Evolutionary conservation across 2,797 vertebrate genomes (phyloP), one percentile per base, ranked within the genome.

Genomic region (Anisognathus igniventris): DNA sequence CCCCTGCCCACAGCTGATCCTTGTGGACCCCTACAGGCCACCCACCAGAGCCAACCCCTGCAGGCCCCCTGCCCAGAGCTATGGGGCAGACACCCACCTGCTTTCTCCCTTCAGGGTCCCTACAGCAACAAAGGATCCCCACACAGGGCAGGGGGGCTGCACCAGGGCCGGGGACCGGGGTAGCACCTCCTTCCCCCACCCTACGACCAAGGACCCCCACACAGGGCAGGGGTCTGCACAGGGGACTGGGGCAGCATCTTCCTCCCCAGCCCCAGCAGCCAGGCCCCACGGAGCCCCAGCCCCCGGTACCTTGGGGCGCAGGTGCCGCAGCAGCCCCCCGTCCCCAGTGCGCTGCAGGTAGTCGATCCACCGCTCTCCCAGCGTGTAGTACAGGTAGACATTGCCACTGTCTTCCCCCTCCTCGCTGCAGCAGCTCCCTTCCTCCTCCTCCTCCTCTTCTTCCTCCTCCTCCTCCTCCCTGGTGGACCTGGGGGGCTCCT

Each of bases 291-390:
- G 62, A 68, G 6, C 5, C 15, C 62, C 33, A 60, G 30, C 2
- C 11, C 8, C 12, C 0, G 25, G 61, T 64, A 97, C 96, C 96
- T 97, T 96, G 79, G 96, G 89, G 30, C 94, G 92, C 60, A 83
- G 48, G 5, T 95, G 95, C 9, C 83, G 93, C 44, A 96, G 70
- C 31, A 97, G 90, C 7, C 93, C 78, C 3, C 95, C 65, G 0
- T 95, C 94, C 61, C 94, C 95, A 0, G 92, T 95, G 20, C 95
- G 92, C 82, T 97, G 95, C 93, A 96, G 86, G 86, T 96, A 97
- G 44, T 95, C 89, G 0, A 97, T 95, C 96, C 96, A 97, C 80
- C 96, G 95, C 68, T 97, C 95, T 2, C 96, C 96, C 12, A 95
- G 42, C 10, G 89, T 95, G 89, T 94, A 97, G 27, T 97, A 97